Percentiles rank a stretch among this genome's conserved stretches.
Evolutionary conservation across 1,140 invertebrate genomes (phyloP).

Genomic region (Copidosoma floridanum): DNA sequence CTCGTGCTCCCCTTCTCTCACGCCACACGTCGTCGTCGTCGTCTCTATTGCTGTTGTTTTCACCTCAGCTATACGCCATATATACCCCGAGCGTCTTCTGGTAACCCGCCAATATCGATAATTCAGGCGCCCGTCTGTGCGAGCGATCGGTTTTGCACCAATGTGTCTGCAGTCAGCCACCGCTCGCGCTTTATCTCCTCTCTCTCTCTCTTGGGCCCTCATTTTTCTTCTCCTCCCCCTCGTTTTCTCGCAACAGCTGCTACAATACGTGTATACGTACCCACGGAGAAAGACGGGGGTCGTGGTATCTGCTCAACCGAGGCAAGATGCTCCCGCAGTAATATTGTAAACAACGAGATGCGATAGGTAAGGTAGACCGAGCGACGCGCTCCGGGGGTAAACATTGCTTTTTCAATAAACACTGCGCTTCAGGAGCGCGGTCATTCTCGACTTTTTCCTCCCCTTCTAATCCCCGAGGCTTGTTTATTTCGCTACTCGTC

Average conservation of each 20-base stretch:
- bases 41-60: slow-evolving; percentile 9
- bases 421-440: background rate
- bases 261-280: no score
- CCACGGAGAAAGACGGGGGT: slow-evolving; percentile 1
- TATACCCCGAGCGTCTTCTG: slow-evolving; percentile 34
- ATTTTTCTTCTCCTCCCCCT: background rate
- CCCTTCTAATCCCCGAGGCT: no score
- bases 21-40: background rate
- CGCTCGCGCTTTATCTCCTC: slow-evolving; percentile 31
- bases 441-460: background rate
- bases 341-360: slow-evolving; percentile 29
- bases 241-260: slow-evolving; percentile 2
- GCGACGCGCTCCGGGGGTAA: no score
- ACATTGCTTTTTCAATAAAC: slow-evolving; percentile 4
- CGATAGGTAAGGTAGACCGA: background rate
- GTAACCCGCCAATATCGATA: slow-evolving; percentile 45
- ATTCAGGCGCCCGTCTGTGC: slow-evolving; percentile 34
- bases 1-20: background rate
- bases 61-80: slow-evolving; percentile 36
- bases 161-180: slow-evolving; percentile 33
- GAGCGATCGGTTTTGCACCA: slow-evolving; percentile 36
- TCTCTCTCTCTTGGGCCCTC: slow-evolving; percentile 41
- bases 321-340: slow-evolving; percentile 15
- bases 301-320: slow-evolving; percentile 5
- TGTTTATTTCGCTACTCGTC: no score